Evolutionary conservation across 1,140 invertebrate genomes (phyloP), one percentile per base, ranked within the genome.

Genomic region (Panagrolaimus sp.): DNA sequence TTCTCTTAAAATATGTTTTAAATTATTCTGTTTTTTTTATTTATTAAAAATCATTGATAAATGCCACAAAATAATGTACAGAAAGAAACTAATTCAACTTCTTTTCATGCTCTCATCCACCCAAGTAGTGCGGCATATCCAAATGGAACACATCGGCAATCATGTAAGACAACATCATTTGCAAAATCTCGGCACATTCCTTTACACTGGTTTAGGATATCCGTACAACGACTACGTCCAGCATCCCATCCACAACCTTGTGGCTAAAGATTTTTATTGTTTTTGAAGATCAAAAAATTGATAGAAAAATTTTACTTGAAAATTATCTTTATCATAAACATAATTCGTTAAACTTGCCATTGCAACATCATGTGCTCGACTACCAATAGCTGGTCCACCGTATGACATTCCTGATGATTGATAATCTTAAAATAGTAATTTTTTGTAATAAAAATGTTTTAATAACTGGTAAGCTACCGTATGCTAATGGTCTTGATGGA

Each of bases 81-180:
- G 2, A 38, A 38, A 38, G n/a, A 38, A 38, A 4, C 31, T 38
- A 2, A 38, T 4, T 4, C 31, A 38, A 38, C 2, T 4, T n/a
- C n/a, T n/a, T n/a, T 38, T 38, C 7, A 38, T 4, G 31, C 7
- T 38, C 31, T 38, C 31, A 38, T 38, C 51, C 51, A 57, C 11
- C 45, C 69, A n/a, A 48, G 43, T 2, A 71, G 43, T 8, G 43
- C 61, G 11, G 53, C 42, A 42, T 63, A 71, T 11, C 57, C 63
- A 27, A 70, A 71, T 14, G 70, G 70, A 27, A 71, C 70, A 23
- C 70, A 71, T 44, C 69, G 47, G 69, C 70, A 71, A 27, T 71
- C 70, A 48, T 71, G 70, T 2, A 70, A 42, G 0, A 68, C 53
- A 9, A 44, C 25, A 38, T 71, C 70, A 31, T 20, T 43, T 27